Evolutionary conservation across 2,113 vertebrate species (phyloP).

Genomic region (Polyodon spathula): DNA sequence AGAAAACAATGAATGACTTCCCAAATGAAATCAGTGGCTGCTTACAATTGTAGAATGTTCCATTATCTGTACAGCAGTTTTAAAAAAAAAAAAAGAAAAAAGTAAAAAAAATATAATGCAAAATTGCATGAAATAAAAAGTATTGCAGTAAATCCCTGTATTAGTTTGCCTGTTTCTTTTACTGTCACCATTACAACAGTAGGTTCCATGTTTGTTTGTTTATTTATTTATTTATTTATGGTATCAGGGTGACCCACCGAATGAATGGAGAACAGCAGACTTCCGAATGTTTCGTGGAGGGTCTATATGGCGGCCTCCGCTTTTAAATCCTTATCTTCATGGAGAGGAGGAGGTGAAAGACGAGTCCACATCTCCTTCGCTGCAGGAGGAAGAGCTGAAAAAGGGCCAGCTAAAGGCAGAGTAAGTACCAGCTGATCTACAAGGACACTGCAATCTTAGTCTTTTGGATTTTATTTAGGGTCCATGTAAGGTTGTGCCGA

Average conservation of each 20-base stretch:
- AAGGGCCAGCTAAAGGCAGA: conserved; percentile 63
- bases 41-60: no score
- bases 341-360: conserved; percentile 37
- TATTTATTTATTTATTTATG: neutral
- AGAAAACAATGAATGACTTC: no score
- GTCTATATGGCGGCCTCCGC: conserved; percentile 62
- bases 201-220: neutral
- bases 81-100: no score
- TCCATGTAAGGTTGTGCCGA: no score
- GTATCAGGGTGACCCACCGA: conserved; percentile 59
- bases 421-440: conserved; percentile 42
- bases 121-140: no score
- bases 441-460: no score
- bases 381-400: conserved; percentile 58
- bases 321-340: conserved; percentile 54
- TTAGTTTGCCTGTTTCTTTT: no score
- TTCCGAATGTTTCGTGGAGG: conserved; percentile 65
- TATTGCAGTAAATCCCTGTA: no score
- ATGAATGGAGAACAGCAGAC: conserved; percentile 54
- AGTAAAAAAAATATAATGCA: no score
- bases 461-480: no score
- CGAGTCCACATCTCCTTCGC: conserved; percentile 27
- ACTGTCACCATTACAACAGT: neutral
- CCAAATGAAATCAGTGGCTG: no score
- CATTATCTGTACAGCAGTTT: no score